These are phyloP conservation scores for Styela plicata DNA, from an alignment of 23 tunicate species.

Conservation along the genomic window DNA sequence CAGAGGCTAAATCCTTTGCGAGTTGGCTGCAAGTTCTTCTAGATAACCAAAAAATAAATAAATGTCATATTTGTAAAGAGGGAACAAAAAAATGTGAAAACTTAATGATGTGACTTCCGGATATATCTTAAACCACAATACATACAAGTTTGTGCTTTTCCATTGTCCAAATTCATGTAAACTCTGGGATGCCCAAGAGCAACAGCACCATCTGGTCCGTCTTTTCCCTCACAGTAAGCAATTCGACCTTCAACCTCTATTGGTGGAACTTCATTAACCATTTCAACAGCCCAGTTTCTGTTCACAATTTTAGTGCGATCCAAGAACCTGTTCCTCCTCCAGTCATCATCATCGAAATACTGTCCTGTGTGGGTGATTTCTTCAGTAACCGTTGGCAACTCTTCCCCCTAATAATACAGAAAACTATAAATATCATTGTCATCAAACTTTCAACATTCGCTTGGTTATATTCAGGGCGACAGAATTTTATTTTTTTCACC, in stretches of 20 bases:
- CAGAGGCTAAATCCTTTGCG: too few species aligned
- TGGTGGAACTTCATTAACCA: constrained; percentile 79
- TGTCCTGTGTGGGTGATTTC: constrained; percentile 89
- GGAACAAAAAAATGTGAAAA: too few species aligned
- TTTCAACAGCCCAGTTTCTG: constrained; percentile 81
- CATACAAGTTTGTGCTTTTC: constrained; percentile 48
- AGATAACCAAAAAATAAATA: too few species aligned
- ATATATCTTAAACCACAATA: constrained; percentile 82
- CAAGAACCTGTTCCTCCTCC: constrained; percentile 57
- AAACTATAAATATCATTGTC: neutral
- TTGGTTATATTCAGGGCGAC: too few species aligned
- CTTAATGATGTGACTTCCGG: constrained; percentile 41
- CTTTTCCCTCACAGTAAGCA: constrained; percentile 79
- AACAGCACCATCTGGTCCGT: constrained; percentile 53
- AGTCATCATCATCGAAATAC: constrained; percentile 78
- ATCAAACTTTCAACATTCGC: too few species aligned
- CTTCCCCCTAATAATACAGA: constrained; percentile 22
- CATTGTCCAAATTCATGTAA: constrained; percentile 90
- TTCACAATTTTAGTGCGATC: constrained; percentile 74
- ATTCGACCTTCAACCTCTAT: constrained; percentile 85
- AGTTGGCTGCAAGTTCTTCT: too few species aligned
- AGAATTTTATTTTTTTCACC: too few species aligned
- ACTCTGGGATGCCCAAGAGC: constrained; percentile 93
- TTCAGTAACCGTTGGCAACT: constrained; percentile 41
- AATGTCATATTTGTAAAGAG: too few species aligned